Percentiles rank a stretch among this genome's conserved stretches.
Evolutionary conservation across 2,888 invertebrate genomes (phyloP).

Genomic region (Tenthredo mesomela): DNA sequence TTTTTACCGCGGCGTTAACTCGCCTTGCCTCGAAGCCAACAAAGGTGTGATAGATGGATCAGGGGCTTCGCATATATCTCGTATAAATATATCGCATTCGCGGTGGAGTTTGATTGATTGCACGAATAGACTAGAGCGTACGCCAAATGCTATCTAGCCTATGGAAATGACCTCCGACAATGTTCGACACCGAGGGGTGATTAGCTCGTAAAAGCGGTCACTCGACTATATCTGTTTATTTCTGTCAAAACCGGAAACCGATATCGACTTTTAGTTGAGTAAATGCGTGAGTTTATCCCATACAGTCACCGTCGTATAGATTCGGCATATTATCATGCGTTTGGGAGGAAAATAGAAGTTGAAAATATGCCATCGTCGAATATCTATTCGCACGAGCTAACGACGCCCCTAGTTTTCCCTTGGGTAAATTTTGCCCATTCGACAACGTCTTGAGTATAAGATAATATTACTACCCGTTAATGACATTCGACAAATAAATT

Average conservation of each 20-base stretch:
- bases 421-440: slow-evolving; percentile 21
- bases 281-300: neutral
- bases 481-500: neutral
- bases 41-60: neutral
- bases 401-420: neutral
- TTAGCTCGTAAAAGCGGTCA: neutral
- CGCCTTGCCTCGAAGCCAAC: neutral
- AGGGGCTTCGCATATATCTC: slow-evolving; percentile 5
- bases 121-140: slow-evolving; percentile 53
- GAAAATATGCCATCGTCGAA: slow-evolving; percentile 1
- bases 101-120: slow-evolving; percentile 60
- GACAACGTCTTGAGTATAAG: neutral
- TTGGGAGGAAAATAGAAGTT: neutral
- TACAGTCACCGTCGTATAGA: neutral
- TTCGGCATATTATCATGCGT: neutral
- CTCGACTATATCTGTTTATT: neutral
- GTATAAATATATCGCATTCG: slow-evolving; percentile 58
- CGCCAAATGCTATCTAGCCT: slow-evolving; percentile 4
- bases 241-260: neutral
- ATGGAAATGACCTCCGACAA: neutral
- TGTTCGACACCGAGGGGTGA: neutral
- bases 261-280: neutral
- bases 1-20: neutral
- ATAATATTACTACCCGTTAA: neutral
- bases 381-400: neutral